These are phyloP conservation scores for Lophura nycthemera DNA, from an alignment of 2,113 vertebrate species.

Conservation along the genomic window DNA sequence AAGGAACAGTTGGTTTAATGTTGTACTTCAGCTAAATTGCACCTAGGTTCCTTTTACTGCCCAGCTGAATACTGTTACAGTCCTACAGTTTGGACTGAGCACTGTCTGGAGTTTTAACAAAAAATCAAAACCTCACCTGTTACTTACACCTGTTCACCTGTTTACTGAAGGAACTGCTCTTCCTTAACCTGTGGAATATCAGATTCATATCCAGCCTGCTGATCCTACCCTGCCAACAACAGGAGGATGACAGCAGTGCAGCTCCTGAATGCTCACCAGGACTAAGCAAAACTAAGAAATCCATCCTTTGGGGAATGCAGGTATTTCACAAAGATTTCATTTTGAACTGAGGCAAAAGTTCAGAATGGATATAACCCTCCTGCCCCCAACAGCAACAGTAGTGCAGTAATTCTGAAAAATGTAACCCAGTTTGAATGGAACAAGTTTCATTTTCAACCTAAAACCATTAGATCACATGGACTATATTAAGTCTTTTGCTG, in stretches of 20 bases:
- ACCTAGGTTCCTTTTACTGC: not conserved
- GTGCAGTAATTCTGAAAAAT: not conserved
- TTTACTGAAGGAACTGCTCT: not conserved
- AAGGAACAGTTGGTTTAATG: not conserved
- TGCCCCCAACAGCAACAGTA: not conserved
- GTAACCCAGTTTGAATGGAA: not conserved
- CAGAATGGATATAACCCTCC: not conserved
- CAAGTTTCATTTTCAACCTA: not conserved
- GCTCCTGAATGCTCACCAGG: not conserved
- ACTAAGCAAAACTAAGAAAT: not conserved
- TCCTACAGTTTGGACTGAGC: not conserved
- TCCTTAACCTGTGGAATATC: not conserved
- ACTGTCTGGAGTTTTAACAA: not conserved
- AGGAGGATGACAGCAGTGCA: not conserved
- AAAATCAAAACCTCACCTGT: not conserved
- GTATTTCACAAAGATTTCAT: not conserved
- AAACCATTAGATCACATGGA: not conserved
- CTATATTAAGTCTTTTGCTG: not conserved
- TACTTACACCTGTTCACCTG: too few relatives aligned
- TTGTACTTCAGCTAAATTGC: not conserved
- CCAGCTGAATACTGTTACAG: fast-evolving
- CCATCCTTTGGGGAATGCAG: not conserved
- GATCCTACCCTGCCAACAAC: not conserved
- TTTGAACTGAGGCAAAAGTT: not conserved
- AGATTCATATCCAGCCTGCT: not conserved